phyloP scores from a whole-genome alignment of 2,888 invertebrate species.

The Junonia oenone region DNA sequence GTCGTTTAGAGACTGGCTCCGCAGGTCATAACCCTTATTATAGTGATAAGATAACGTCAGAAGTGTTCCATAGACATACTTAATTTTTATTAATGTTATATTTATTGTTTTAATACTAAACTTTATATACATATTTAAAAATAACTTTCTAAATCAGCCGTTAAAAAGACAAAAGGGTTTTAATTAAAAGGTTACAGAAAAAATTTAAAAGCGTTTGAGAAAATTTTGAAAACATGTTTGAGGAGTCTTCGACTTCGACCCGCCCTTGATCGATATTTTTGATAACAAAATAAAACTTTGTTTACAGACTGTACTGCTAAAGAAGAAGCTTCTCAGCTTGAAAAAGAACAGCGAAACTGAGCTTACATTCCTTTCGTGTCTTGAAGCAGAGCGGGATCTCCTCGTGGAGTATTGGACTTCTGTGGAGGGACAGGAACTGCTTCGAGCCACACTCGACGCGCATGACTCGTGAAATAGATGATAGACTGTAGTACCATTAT shows the following conservation, averaged over 20 bases:
- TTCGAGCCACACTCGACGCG: slow-evolving; percentile 40
- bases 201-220: too few relatives aligned
- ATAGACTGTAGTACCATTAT: background rate
- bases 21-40: slow-evolving; percentile 44
- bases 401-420: slow-evolving; percentile 87
- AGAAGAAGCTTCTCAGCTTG: slow-evolving; percentile 59
- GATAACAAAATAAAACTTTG: too few relatives aligned
- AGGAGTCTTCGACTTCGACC: too few relatives aligned
- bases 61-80: background rate
- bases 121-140: too few relatives aligned
- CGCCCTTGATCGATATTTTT: too few relatives aligned
- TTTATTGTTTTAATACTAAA: too few relatives aligned
- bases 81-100: background rate
- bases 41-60: slow-evolving; percentile 53
- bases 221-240: too few relatives aligned
- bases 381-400: slow-evolving; percentile 84
- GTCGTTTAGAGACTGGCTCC: slow-evolving; percentile 22
- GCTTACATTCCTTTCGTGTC: slow-evolving; percentile 80
- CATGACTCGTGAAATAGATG: slow-evolving; percentile 15
- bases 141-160: too few relatives aligned
- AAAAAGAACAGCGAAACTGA: slow-evolving; percentile 77
- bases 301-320: slow-evolving; percentile 82
- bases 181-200: too few relatives aligned
- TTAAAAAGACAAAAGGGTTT: too few relatives aligned
- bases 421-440: slow-evolving; percentile 81